A percentile compares a stretch with the other conserved stretches of the same genome.
phyloP scores from a whole-genome alignment of 2,888 invertebrate species.

The Drosophila subsilvestris region DNA sequence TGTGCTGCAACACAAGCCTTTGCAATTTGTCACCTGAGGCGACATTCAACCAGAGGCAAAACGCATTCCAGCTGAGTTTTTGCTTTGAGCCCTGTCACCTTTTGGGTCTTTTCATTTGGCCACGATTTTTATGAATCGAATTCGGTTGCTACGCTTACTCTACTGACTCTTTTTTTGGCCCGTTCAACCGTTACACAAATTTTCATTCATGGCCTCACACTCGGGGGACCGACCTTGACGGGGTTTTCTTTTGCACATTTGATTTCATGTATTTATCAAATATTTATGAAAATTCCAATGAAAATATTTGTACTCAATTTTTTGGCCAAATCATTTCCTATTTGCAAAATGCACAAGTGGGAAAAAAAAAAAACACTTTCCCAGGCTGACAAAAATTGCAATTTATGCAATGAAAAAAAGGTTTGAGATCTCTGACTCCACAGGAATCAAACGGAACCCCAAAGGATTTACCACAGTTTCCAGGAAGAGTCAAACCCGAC shows the following conservation, averaged over 20 bases:
- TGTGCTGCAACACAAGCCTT: constrained; percentile 19
- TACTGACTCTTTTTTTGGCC: background rate
- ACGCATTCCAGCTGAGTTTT: constrained; percentile 63
- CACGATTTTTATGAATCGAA: constrained; percentile 41
- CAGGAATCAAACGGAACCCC: constrained; percentile 6
- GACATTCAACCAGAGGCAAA: constrained; percentile 65
- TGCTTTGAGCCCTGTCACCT: constrained; percentile 48
- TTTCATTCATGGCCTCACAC: constrained; percentile 56
- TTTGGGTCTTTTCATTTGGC: constrained; percentile 46
- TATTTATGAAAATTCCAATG: constrained; percentile 65
- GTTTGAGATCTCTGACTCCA: constrained; percentile 15
- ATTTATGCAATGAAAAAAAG: constrained; percentile 60
- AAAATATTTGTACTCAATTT: constrained; percentile 62
- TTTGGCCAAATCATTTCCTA: constrained; percentile 67
- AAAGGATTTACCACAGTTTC: constrained; percentile 18
- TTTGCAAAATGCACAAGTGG: constrained; percentile 41
- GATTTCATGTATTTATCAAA: constrained; percentile 45
- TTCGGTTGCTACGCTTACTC: background rate
- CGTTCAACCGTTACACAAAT: constrained; percentile 40
- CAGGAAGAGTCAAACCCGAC: constrained; percentile 15
- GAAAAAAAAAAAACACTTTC: constrained; percentile 10
- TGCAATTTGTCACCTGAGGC: constrained; percentile 77
- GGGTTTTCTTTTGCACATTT: constrained; percentile 21
- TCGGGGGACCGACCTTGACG: constrained; percentile 48
- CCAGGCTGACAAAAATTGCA: constrained; percentile 15